These are phyloP conservation scores for Myocastor coypus DNA, from an alignment of 2,113 vertebrate genomes.

Conservation along the genomic window DNA sequence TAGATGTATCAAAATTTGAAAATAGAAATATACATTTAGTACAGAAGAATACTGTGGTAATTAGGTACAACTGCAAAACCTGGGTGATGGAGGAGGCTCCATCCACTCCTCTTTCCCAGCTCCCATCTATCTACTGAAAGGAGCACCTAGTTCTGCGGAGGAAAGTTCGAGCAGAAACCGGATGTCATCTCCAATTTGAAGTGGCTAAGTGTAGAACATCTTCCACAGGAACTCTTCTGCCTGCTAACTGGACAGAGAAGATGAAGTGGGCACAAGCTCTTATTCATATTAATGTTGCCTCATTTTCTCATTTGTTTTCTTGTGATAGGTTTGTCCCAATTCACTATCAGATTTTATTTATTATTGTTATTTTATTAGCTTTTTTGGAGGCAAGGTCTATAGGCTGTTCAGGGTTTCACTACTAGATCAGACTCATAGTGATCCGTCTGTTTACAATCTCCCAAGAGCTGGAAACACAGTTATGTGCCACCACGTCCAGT, in stretches of 20 bases:
- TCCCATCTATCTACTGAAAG: not conserved
- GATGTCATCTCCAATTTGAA: not conserved
- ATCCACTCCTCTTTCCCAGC: not conserved
- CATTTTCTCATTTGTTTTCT: accelerated
- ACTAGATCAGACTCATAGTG: too few relatives aligned
- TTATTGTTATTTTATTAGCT: too few relatives aligned
- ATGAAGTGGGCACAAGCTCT: not conserved
- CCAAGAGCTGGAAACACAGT: too few relatives aligned
- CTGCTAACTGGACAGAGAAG: not conserved
- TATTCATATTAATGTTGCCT: not conserved
- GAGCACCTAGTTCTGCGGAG: accelerated
- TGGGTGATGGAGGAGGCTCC: not conserved
- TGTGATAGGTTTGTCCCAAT: not conserved
- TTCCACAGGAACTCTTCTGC: not conserved
- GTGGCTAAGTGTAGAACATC: not conserved
- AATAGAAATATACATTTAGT: not conserved
- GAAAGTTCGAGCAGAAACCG: not conserved
- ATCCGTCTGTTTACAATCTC: too few relatives aligned
- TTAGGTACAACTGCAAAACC: not conserved
- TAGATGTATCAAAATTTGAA: not conserved
- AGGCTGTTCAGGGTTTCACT: too few relatives aligned
- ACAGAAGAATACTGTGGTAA: not conserved
- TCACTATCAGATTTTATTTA: not conserved
- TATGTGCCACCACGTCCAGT: too few relatives aligned
- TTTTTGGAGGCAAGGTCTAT: too few relatives aligned